Conservation (phyloP, 2,113 vertebrate species). For the Lagopus muta region DNA sequence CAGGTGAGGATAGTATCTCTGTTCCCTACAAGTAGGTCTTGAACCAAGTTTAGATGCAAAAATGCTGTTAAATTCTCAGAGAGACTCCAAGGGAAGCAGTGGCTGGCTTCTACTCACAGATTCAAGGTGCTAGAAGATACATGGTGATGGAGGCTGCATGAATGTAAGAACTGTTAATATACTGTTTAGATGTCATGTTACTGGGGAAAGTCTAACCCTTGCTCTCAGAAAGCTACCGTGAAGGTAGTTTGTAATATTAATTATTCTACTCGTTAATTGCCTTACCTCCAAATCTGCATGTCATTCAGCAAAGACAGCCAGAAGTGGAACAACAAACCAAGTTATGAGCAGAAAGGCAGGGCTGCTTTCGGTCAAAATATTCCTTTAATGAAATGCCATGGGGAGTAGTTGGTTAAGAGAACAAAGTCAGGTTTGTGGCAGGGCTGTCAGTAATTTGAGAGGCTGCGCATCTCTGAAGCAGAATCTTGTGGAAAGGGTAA, state of each 20-base stretch:
- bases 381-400: conserved; percentile 73
- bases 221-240: conserved; percentile 18
- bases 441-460: conserved; percentile 75
- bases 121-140: background rate
- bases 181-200: background rate
- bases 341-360: conserved; percentile 62
- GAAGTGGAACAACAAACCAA: conserved; percentile 54
- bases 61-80: background rate
- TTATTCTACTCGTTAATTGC: conserved; percentile 38
- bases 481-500: conserved; percentile 73
- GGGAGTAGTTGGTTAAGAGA: conserved; percentile 72
- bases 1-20: background rate
- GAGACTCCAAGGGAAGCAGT: background rate
- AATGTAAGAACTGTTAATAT: background rate
- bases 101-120: background rate
- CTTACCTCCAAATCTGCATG: conserved; percentile 44
- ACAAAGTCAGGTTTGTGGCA: conserved; percentile 79
- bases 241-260: conserved; percentile 5
- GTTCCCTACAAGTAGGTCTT: background rate
- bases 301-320: conserved; percentile 32
- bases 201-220: background rate
- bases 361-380: conserved; percentile 70
- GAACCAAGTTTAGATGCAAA: background rate
- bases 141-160: background rate
- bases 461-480: conserved; percentile 60